These are phyloP conservation scores for Sebastes nivosus DNA, from an alignment of 2,797 vertebrate genomes.

Conservation along the genomic window DNA sequence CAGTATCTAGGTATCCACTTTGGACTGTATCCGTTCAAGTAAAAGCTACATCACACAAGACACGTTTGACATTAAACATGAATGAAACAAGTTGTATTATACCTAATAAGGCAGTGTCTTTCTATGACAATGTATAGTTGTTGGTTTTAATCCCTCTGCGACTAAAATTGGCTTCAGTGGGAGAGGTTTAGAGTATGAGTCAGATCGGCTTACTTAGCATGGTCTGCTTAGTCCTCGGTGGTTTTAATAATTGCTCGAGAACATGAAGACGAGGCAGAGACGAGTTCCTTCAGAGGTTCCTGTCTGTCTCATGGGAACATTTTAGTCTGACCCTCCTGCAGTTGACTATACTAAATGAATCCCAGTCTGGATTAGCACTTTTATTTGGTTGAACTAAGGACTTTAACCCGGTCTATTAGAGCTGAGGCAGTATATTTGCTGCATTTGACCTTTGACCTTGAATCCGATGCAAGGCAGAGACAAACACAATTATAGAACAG, in stretches of 20 bases:
- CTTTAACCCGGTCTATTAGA: constrained; percentile 11
- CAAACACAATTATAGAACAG: not conserved
- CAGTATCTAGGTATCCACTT: not conserved
- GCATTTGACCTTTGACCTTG: constrained; percentile 28
- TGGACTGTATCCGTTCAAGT: not conserved
- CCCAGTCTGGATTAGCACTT: constrained; percentile 24
- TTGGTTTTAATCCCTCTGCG: not conserved
- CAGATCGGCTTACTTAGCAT: not conserved
- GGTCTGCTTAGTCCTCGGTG: not conserved
- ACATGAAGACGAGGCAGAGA: not conserved
- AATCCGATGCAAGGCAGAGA: not conserved
- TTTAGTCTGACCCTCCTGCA: constrained; percentile 6
- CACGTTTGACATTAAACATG: not conserved
- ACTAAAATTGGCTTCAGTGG: not conserved
- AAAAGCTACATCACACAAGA: not conserved
- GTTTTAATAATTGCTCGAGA: not conserved
- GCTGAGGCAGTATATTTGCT: constrained; percentile 13
- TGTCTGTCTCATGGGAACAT: not conserved
- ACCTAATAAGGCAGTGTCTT: not conserved
- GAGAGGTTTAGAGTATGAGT: not conserved
- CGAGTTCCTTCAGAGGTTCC: not conserved
- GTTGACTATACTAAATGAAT: constrained; percentile 2
- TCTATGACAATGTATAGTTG: not conserved
- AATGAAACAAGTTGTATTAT: not conserved
- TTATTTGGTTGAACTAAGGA: constrained; percentile 30